Base-by-base conservation (phyloP, 2,797 vertebrate genomes). In the Acanthornis magna region DNA sequence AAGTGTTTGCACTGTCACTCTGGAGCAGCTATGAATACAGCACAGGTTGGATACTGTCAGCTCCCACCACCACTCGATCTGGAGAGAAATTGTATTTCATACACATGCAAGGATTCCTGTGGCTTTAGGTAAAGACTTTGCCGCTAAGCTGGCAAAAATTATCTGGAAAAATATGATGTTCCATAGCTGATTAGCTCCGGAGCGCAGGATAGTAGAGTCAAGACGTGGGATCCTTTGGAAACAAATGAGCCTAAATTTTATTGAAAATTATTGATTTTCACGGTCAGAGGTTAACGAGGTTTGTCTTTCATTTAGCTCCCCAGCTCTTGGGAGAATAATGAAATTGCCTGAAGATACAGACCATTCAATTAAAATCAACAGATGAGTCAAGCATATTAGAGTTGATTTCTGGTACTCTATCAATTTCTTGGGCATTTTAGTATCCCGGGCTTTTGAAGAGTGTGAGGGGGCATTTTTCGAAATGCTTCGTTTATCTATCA, bases 171-270 rank as follows among this genome's bases (percentile, higher is more conserved):
- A 80, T 38, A 26, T 22, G 40, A 32, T 47, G 87, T 66, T 70
- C 36, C 29, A 10, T 40, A 43, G 45, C 53, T 94, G 90, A 79
- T 84, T 85, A 89, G 36, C 63, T 93, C n/a, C 23, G 75, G 72
- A 96, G 58, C 53, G 62, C 16, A 21, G 4, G 60, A 66, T 42
- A 43, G 38, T 36, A 82, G 43, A 94, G 66, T 78, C 68, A 83
- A 90, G 68, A 77, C 82, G 70, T 90, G 95, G 96, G 96, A 97
- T 97, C 97, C 97, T 98, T 97, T 98, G 97, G 95, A 97, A 98
- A 97, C 91, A 97, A 98, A 98, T 98, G 98, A 98, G 96, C 95
- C 97, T 97, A 98, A 98, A 98, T 98, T 94, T 98, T 98, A 98
- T 97, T 97, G 97, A 96, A 97, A 97, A 96, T 97, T 98, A 98